phyloP scores from a whole-genome alignment of 2,888 invertebrate genomes.

The Ormyrus thymus region DNA sequence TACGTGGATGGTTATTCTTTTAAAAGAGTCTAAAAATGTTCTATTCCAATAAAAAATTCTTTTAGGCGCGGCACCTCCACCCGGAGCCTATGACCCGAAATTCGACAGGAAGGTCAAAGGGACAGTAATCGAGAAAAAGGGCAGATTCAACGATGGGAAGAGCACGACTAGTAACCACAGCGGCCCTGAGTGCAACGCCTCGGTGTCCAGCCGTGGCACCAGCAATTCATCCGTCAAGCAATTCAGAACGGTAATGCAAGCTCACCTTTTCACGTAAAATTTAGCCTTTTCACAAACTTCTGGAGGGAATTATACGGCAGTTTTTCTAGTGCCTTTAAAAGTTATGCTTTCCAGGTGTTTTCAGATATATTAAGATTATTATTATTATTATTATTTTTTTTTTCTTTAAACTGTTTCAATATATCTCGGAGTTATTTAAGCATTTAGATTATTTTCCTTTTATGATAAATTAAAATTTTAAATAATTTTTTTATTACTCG shows the following conservation, averaged over 20 bases:
- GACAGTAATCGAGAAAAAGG: slow-evolving; percentile 55
- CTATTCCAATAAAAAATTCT: background rate
- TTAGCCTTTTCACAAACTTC: no score
- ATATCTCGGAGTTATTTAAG: no score
- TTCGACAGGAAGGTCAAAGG: slow-evolving; percentile 71
- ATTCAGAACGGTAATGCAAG: slow-evolving; percentile 64
- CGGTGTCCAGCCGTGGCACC: slow-evolving; percentile 61
- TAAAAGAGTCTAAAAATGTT: background rate
- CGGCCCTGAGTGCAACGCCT: slow-evolving; percentile 66
- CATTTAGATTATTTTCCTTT: background rate
- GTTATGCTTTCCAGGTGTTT: no score
- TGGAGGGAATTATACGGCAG: no score
- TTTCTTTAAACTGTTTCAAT: background rate
- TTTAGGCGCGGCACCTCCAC: slow-evolving; percentile 76
- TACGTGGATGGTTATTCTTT: no score
- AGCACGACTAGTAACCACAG: slow-evolving; percentile 66
- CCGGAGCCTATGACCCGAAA: slow-evolving; percentile 77
- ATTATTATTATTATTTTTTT: slow-evolving; percentile 2
- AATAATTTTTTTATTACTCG: background rate
- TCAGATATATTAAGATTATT: no score
- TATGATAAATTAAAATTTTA: slow-evolving; percentile 18
- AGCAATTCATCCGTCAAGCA: slow-evolving; percentile 39
- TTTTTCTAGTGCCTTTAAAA: no score
- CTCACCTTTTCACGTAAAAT: background rate
- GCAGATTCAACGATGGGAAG: slow-evolving; percentile 71